Evolutionary conservation across 2,113 vertebrate genomes (phyloP).

Genomic region (Columba livia): DNA sequence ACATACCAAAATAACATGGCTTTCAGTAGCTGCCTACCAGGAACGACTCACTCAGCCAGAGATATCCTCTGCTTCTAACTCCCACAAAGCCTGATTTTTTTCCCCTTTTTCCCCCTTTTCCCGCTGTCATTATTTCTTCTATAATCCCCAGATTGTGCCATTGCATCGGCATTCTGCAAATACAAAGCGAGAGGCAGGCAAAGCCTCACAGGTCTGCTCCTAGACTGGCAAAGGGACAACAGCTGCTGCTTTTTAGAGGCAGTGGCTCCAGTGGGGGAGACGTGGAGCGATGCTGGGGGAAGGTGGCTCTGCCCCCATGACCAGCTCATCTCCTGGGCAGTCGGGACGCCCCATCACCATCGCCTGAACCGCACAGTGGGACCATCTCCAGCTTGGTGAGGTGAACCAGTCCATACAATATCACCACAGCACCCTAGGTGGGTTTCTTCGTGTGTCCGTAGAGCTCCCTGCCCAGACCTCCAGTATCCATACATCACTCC

Average conservation of each 20-base stretch:
- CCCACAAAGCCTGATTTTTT: not conserved
- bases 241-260: not conserved
- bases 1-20: accelerated
- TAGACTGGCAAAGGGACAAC: not conserved
- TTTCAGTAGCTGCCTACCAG: not conserved
- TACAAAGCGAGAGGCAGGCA: not conserved
- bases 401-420: not conserved
- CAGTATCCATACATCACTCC: accelerated
- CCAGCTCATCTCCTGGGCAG: not conserved
- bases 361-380: accelerated
- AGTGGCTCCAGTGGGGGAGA: not conserved
- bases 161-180: accelerated
- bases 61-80: not conserved
- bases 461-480: not conserved
- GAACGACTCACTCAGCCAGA: not conserved
- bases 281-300: not conserved
- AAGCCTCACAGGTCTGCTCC: not conserved
- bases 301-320: accelerated
- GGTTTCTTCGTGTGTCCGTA: accelerated
- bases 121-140: not conserved
- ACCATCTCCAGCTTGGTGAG: not conserved
- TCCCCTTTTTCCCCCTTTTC: not conserved
- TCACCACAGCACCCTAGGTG: not conserved
- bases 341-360: too few species aligned
- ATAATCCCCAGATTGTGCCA: not conserved